A percentile compares a stretch with the other conserved stretches of the same genome.
These are phyloP conservation scores for Thera britannica DNA, from an alignment of 2,888 invertebrate species.

Conservation along the genomic window DNA sequence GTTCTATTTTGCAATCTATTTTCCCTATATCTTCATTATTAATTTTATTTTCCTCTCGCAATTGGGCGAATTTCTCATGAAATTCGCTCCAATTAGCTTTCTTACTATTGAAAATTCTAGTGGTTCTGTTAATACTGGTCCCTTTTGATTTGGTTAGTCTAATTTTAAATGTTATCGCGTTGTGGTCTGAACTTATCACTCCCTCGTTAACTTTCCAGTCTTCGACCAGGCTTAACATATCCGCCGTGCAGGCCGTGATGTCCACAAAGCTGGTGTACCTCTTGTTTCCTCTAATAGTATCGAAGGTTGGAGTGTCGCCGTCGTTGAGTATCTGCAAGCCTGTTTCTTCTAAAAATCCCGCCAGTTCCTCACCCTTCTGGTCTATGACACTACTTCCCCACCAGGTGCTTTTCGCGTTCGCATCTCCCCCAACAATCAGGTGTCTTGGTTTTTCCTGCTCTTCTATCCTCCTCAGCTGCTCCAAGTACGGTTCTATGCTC, in stretches of 20 bases:
- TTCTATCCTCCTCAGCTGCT: no score
- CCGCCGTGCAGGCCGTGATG: slow-evolving; percentile 6
- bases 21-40: not conserved
- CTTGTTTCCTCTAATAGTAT: not conserved
- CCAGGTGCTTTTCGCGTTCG: no score
- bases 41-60: not conserved
- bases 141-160: slow-evolving; percentile 23
- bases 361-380: not conserved
- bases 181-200: slow-evolving; percentile 37
- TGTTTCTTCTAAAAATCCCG: not conserved
- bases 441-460: no score
- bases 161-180: slow-evolving; percentile 38
- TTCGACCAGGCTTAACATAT: slow-evolving; percentile 12
- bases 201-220: not conserved
- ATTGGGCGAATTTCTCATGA: not conserved
- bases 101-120: slow-evolving; percentile 1
- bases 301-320: not conserved
- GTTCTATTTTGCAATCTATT: slow-evolving; percentile 3
- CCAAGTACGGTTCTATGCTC: not conserved
- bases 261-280: not conserved
- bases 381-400: not conserved
- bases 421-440: no score
- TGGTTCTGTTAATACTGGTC: slow-evolving; percentile 10
- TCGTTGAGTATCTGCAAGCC: not conserved
- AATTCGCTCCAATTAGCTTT: not conserved